Evolutionary conservation across 2,113 vertebrate genomes (phyloP), one percentile per base, ranked within the genome.

Genomic region (Pygoscelis adeliae): DNA sequence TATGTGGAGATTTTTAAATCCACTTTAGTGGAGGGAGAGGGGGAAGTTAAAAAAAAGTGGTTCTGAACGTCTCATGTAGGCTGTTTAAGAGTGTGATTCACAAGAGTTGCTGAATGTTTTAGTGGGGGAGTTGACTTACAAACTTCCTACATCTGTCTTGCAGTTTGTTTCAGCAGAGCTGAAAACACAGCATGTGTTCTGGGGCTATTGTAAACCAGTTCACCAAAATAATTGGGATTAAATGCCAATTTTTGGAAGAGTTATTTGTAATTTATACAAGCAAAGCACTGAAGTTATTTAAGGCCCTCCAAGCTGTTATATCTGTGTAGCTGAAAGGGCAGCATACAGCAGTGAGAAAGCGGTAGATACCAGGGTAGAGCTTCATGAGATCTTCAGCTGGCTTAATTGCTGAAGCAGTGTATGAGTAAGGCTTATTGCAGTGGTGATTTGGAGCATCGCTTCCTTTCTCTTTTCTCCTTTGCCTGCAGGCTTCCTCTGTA

Each of bases 11-110:
- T 81, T 66, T 50, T 83, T 44, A 69, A 38, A 34, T 66, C 5
- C 10, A 34, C 6, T 26, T 42, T 34, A 65, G 20, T 25, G 49
- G 15, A 30, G 26, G 21, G 13, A 10, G 38, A 4, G 12, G 15
- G 17, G 3, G 13, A 6, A 19, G 14, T 11, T 9, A 15, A 72
- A 27, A 47, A 23, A 36, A 15, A 1, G 40, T 26, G 22, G 3
- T 87, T 71, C 47, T 58, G n/a, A 34, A 2, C 7, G 6, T 87
- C n/a, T 71, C 0, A 0, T n/a, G 21, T 55, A 32, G 50, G 12
- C 36, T 73, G 4, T 79, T 89, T 8, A 58, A 44, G 71, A 52
- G 9, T 25, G 40, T 16, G 56, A n/a, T 70, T 78, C 23, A 26
- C 19, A 34, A n/a, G 40, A 78, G 34, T 17, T 62, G 6, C 58